A percentile compares a stretch with the other conserved stretches of the same genome.
Evolutionary conservation across 2,797 vertebrate genomes (phyloP).

Genomic region (Oryzias dopingdopingensis): DNA sequence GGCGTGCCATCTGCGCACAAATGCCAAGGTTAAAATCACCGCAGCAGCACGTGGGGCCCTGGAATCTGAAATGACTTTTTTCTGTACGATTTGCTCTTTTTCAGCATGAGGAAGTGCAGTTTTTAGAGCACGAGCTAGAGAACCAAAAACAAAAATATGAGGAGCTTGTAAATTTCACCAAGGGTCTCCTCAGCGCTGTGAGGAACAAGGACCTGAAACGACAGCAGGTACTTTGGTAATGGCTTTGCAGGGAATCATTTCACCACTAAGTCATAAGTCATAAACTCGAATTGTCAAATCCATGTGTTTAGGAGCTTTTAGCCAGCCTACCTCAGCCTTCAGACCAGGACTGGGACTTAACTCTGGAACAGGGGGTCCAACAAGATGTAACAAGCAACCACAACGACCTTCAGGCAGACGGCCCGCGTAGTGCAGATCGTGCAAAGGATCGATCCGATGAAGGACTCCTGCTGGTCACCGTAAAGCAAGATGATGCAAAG

Average conservation of each 20-base stretch:
- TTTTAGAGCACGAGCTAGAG: slow-evolving; percentile 91
- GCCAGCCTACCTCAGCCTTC: slow-evolving; percentile 92
- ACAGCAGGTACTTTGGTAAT: slow-evolving; percentile 83
- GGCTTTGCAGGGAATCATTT: neutral
- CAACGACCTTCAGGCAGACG: slow-evolving; percentile 18
- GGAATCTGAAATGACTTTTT: slow-evolving; percentile 2
- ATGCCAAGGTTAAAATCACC: neutral
- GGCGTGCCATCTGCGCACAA: neutral
- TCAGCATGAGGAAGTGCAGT: slow-evolving; percentile 95
- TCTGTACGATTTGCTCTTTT: slow-evolving; percentile 21
- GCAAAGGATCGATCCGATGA: slow-evolving; percentile 15
- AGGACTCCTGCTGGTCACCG: slow-evolving; percentile 39
- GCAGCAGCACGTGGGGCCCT: neutral
- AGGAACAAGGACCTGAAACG: slow-evolving; percentile 88
- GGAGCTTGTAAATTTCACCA: slow-evolving; percentile 89
- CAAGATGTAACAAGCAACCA: slow-evolving; percentile 39
- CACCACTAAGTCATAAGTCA: neutral
- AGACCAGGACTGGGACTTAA: slow-evolving; percentile 87
- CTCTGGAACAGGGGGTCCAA: slow-evolving; percentile 57
- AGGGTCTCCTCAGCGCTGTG: slow-evolving; percentile 88
- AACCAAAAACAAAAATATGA: slow-evolving; percentile 93
- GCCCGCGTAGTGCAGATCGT: slow-evolving; percentile 16
- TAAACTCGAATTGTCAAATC: neutral
- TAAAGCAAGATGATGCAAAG: slow-evolving; percentile 39
- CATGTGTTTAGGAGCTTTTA: slow-evolving; percentile 84